Evolutionary conservation across 2,888 invertebrate genomes (phyloP), one percentile per base, ranked within the genome.

Genomic region (Calephelis perditalis): DNA sequence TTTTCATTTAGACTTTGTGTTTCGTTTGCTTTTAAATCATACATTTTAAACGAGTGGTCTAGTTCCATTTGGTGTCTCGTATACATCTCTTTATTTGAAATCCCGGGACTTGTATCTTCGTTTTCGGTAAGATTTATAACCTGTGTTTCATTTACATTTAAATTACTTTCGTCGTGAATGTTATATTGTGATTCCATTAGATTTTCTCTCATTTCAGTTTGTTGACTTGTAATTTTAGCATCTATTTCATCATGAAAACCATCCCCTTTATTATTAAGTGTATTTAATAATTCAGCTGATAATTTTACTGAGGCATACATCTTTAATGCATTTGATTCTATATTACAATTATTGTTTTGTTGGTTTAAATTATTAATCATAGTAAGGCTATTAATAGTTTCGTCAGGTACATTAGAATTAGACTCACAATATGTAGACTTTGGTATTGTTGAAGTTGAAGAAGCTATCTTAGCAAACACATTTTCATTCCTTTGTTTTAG

Each of bases 211-310:
- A 26, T 52, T 52, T 52, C 35, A 36, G 3, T 36, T 52, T 52
- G 11, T 11, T 5, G 6, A 11, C 35, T 52, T n/a, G 36, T 11
- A 7, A 11, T 11, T 1, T 10, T 11, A 2, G 10, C 15, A 36
- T 46, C 37, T 45, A 6, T 58, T 35, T 15, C 9, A 6, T 59
- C 26, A 43, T 11, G 7, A 26, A 52, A 52, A 11, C 15, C 10
- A 59, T 55, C 37, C 9, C 43, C 58, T 44, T 40, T 49, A 36
- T 62, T 59, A 11, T 58, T 57, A 59, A 63, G 58, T 7, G 67
- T 66, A 40, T 63, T 67, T 4, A 71, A 66, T 59, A 71, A 62
- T 64, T 70, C 67, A 4, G 63, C 68, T 7, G 70, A 71, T 9
- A 63, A 66, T 62, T 66, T 67, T 12, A 71, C 67, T 36, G 63